Conservation (phyloP, 2,888 invertebrate species). For the Eurytoma californica region DNA sequence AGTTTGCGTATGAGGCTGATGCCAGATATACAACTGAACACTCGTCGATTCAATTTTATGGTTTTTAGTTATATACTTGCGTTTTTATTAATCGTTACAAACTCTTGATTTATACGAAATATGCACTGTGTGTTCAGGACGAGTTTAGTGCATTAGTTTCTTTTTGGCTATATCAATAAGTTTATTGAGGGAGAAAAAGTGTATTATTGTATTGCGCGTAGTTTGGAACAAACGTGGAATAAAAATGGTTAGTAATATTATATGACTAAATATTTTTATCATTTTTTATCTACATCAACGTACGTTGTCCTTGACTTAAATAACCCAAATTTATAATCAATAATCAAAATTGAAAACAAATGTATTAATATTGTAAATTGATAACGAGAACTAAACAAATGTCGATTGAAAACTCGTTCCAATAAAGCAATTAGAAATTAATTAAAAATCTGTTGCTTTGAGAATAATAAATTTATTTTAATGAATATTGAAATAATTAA, state of each 20-base stretch:
- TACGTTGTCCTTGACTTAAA: no score
- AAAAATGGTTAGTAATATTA: slow-evolving; percentile 36
- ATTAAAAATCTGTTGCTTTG: background rate
- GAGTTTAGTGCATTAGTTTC: background rate
- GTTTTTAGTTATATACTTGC: background rate
- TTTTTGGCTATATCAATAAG: slow-evolving; percentile 9
- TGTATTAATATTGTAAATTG: no score
- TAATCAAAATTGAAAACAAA: no score
- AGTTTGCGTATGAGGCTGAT: background rate
- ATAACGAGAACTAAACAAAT: no score
- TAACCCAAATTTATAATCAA: no score
- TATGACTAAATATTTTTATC: background rate
- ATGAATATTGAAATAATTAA: no score
- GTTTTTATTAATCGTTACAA: background rate
- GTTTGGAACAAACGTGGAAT: slow-evolving; percentile 35
- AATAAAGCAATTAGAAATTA: background rate
- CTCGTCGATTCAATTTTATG: background rate
- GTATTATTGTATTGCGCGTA: slow-evolving; percentile 45
- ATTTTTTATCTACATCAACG: background rate
- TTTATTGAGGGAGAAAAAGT: background rate
- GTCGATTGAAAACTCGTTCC: background rate
- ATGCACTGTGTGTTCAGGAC: slow-evolving; percentile 7
- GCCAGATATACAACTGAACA: background rate
- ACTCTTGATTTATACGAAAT: background rate
- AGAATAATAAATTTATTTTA: background rate